Conservation (phyloP, 2,797 vertebrate genomes). For the Rhabdophis nuchalis region DNA sequence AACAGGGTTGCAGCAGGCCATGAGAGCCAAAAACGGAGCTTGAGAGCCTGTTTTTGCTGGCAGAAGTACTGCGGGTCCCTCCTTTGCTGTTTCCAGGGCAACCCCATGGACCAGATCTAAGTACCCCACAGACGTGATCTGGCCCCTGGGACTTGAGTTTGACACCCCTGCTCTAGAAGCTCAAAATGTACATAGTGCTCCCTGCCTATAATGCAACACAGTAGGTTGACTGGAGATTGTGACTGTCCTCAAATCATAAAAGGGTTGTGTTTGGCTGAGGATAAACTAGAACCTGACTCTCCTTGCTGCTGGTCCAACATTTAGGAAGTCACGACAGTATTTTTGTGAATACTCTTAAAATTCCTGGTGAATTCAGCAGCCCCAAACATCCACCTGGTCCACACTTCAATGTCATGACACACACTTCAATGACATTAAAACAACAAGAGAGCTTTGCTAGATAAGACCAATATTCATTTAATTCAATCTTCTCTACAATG, state of each 20-base stretch:
- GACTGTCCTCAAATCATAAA: neutral
- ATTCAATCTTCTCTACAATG: neutral
- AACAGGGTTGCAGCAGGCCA: too few relatives aligned
- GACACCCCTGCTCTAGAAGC: neutral
- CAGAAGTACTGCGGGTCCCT: too few relatives aligned
- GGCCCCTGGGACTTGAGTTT: too few relatives aligned
- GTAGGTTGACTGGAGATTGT: neutral
- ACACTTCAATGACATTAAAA: neutral
- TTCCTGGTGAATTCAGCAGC: neutral
- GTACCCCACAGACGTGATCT: too few relatives aligned
- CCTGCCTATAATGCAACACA: neutral
- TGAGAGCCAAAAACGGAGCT: too few relatives aligned
- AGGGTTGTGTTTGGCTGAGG: neutral
- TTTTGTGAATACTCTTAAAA: neutral
- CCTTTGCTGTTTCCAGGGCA: too few relatives aligned
- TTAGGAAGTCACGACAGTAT: neutral
- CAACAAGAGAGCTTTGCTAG: neutral
- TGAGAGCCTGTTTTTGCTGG: too few relatives aligned
- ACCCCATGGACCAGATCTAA: too few relatives aligned
- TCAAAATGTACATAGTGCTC: neutral
- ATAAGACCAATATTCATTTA: neutral
- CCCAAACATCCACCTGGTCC: neutral
- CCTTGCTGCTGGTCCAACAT: neutral
- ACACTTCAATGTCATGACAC: neutral
- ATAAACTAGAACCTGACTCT: neutral